Evolutionary conservation across 64 coral and sea anemone genomes (phyloP).

Genomic region (Astreopora myriophthalma): DNA sequence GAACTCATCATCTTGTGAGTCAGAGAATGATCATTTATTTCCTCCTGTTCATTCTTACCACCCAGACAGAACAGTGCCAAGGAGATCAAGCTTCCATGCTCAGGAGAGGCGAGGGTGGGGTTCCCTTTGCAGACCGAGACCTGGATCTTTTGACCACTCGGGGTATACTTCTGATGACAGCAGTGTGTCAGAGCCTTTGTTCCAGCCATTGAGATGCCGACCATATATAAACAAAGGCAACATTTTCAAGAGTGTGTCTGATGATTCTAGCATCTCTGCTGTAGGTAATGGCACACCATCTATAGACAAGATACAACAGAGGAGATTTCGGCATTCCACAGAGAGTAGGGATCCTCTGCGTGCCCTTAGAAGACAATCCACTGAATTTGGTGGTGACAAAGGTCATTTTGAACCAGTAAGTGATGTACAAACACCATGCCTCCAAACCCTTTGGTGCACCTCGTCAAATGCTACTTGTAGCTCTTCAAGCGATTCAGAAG

Average conservation of each 20-base stretch:
- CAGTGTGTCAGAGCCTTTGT: constrained; percentile 34
- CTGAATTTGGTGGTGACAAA: neutral
- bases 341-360: neutral
- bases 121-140: neutral
- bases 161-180: constrained; percentile 30
- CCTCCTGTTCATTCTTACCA: neutral
- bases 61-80: neutral
- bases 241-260: constrained; percentile 13
- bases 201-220: neutral
- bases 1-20: neutral
- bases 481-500: constrained; percentile 46
- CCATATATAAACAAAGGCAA: neutral
- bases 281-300: neutral
- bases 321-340: neutral
- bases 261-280: neutral
- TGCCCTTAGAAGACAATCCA: constrained; percentile 29
- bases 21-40: neutral
- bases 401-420: neutral
- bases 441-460: neutral
- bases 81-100: neutral
- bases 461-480: constrained; percentile 9
- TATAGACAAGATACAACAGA: neutral
- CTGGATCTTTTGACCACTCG: neutral
- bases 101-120: neutral
- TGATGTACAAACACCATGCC: neutral